phyloP scores from a whole-genome alignment of 2,797 vertebrate species.

The Aeoliscus strigatus region DNA sequence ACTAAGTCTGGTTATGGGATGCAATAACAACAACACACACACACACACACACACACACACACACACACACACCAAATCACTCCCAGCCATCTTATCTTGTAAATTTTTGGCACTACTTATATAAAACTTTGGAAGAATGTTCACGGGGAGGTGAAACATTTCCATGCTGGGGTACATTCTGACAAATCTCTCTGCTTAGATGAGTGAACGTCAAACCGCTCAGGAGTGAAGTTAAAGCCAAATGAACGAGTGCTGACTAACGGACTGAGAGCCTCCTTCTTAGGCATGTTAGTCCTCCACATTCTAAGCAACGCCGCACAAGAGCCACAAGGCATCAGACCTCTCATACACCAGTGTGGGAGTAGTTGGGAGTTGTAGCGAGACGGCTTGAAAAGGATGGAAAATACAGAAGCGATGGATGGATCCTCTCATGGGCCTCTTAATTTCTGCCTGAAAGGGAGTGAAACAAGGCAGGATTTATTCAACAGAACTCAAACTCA shows the following conservation, averaged over 20 bases:
- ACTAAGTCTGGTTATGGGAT: conserved; percentile 37
- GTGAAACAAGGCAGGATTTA: background rate
- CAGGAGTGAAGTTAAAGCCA: conserved; percentile 13
- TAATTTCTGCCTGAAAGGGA: conserved; percentile 11
- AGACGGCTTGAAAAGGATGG: conserved; percentile 1
- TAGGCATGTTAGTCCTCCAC: conserved; percentile 15
- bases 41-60: conserved; percentile 17
- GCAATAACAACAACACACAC: conserved; percentile 33
- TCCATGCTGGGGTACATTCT: conserved; percentile 42
- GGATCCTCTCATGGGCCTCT: conserved; percentile 6
- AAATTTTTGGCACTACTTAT: conserved; percentile 41
- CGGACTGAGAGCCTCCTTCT: conserved; percentile 5
- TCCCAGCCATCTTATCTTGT: conserved; percentile 58
- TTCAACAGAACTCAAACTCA: conserved; percentile 3
- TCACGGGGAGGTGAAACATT: conserved; percentile 38
- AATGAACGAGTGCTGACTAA: too few species aligned
- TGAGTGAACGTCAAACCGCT: conserved; percentile 30
- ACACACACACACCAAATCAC: conserved; percentile 36
- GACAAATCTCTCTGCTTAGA: conserved; percentile 19
- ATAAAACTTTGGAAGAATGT: conserved; percentile 41
- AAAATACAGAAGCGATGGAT: background rate
- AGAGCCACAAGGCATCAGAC: conserved; percentile 14
- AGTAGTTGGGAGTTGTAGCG: conserved; percentile 14
- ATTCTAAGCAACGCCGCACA: conserved; percentile 17
- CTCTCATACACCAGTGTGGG: conserved; percentile 20